Conservation (phyloP, 2,797 vertebrate species). For the Thunnus albacares region DNA sequence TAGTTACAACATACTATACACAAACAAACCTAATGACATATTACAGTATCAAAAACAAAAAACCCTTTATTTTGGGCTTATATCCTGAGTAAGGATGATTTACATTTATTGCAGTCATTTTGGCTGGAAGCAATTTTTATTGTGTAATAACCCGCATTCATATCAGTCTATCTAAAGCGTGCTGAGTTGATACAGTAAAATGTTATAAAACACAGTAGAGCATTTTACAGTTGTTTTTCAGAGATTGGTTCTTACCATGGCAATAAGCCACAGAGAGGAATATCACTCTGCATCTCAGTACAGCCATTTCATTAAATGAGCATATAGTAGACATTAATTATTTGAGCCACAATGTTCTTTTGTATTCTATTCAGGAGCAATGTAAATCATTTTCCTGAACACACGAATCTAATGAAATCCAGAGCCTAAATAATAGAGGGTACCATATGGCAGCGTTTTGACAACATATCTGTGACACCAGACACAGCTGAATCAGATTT, state of each 20-base stretch:
- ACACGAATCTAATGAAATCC: slow-evolving; percentile 48
- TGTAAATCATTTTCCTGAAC: slow-evolving; percentile 27
- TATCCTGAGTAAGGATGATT: background rate
- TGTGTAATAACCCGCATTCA: slow-evolving; percentile 31
- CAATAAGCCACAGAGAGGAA: slow-evolving; percentile 27
- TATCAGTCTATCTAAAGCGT: slow-evolving; percentile 37
- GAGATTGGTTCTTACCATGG: slow-evolving; percentile 39
- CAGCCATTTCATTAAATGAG: slow-evolving; percentile 15
- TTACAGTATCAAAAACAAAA: background rate
- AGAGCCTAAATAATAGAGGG: slow-evolving; percentile 22
- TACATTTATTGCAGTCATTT: background rate
- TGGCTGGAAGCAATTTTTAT: slow-evolving; percentile 24
- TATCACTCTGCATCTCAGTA: background rate
- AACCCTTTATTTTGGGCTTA: background rate
- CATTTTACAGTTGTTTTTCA: slow-evolving; percentile 53
- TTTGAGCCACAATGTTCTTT: slow-evolving; percentile 33
- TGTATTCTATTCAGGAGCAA: slow-evolving; percentile 33
- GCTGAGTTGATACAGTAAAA: slow-evolving; percentile 46
- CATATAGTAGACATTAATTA: slow-evolving; percentile 11
- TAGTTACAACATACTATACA: background rate
- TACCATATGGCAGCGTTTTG: slow-evolving; percentile 60
- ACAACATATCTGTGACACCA: slow-evolving; percentile 61
- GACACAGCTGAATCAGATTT: slow-evolving; percentile 66
- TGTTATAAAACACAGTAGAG: slow-evolving; percentile 43
- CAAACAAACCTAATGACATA: background rate